phyloP scores from a whole-genome alignment of 2,113 vertebrate genomes.

The Tichodroma muraria region DNA sequence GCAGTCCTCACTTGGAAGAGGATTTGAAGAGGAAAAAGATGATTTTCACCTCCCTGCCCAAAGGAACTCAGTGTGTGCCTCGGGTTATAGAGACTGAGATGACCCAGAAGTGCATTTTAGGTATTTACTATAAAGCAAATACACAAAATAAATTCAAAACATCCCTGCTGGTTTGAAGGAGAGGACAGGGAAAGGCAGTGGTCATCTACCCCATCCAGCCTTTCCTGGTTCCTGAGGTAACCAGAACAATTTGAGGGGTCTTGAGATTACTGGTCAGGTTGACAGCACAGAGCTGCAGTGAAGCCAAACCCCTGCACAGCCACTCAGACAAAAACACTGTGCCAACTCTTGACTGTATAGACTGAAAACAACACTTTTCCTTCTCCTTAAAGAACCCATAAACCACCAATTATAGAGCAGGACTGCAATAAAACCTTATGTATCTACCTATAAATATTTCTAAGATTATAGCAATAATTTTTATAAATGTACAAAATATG shows the following conservation, averaged over 20 bases:
- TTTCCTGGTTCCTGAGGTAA: neutral
- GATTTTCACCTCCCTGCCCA: neutral
- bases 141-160: neutral
- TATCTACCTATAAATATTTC: neutral
- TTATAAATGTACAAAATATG: neutral
- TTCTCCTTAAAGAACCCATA: neutral
- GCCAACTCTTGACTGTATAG: neutral
- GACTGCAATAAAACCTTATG: neutral
- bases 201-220: neutral
- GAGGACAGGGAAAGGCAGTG: neutral
- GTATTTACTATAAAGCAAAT: neutral
- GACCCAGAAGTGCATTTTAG: neutral
- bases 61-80: neutral
- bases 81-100: neutral
- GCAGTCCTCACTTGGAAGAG: neutral
- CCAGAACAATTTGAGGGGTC: neutral
- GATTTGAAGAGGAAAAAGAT: neutral
- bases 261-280: neutral
- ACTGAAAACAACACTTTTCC: neutral
- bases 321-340: neutral
- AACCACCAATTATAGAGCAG: neutral
- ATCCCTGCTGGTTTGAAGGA: neutral
- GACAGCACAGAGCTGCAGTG: neutral
- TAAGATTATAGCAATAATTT: neutral
- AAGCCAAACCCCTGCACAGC: neutral